A percentile compares a stretch with the other conserved stretches of the same genome.
Conservation (phyloP, 2,797 vertebrate genomes). For the Syndactyla subalaris region DNA sequence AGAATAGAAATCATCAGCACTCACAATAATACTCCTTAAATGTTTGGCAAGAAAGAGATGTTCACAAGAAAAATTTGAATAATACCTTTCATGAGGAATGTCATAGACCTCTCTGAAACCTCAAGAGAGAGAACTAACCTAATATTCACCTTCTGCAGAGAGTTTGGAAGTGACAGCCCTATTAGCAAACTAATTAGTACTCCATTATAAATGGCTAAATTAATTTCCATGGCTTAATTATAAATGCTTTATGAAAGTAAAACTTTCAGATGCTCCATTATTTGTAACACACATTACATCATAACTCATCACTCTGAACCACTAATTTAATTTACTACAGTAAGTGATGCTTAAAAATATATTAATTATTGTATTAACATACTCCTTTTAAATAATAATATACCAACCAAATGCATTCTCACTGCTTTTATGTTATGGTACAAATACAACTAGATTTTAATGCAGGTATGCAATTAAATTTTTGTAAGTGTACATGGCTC, state of each 20-base stretch:
- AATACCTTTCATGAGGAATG: background rate
- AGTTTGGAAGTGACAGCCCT: slow-evolving; percentile 25
- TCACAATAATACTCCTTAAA: background rate
- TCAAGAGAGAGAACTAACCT: slow-evolving; percentile 11
- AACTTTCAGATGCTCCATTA: background rate
- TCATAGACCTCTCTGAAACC: background rate
- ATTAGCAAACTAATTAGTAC: slow-evolving; percentile 55
- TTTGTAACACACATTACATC: background rate
- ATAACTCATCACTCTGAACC: background rate
- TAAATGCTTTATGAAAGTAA: background rate
- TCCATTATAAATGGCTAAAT: slow-evolving; percentile 3
- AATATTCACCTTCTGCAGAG: slow-evolving; percentile 29
- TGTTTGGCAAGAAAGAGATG: background rate
- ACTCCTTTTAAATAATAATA: background rate
- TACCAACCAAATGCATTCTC: background rate
- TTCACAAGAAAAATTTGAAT: background rate
- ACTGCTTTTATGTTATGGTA: background rate
- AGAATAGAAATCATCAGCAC: background rate
- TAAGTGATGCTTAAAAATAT: background rate
- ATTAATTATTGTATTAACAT: background rate
- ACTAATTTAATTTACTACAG: background rate
- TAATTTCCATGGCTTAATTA: slow-evolving; percentile 43
- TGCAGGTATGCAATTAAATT: background rate
- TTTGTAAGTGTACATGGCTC: background rate
- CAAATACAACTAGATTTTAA: background rate